Evolutionary conservation across 1,140 invertebrate species (phyloP), one percentile per base, ranked within the genome.

Genomic region (Macrocentrus cingulum): DNA sequence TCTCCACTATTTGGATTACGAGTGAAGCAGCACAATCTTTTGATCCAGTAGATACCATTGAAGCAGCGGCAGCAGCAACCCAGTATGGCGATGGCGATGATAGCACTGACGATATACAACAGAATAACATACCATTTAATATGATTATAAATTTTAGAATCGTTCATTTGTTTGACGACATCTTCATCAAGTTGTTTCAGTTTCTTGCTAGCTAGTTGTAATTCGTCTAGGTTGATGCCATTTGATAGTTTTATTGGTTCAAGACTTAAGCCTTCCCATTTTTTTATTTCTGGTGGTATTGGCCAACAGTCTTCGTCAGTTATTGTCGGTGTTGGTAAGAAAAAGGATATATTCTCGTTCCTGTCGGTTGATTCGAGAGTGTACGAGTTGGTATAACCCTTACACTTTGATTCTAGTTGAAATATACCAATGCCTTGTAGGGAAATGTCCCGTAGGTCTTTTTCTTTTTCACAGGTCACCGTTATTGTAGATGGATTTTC

Each of bases 401-500:
- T 53, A 16, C 57, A 59, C 2, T 59, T 15, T 11, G 4, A 4
- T 4, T 53, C 8, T 2, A 59, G 13, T 15, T 41, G 9, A 2
- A 59, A 18, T 8, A 59, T 15, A 20, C 57, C 57, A 1, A 50
- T 52, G 34, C 46, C 32, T 15, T 37, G 49, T 3, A 52, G 32
- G n/a, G 39, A 19, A 2, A 52, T 19, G 16, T 39, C 49, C 20
- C 39, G 9, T 19, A 52, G 37, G 29, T 59, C 22, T 2, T 52
- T 53, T 9, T 34, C 39, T 2, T 34, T 36, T 2, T 29, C 46
- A 20, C 57, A 59, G 13, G 53, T 13, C 18, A 41, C 19, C 1
- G 59, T 61, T 8, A 61, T 5, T 3, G 54, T 56, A 2, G 48
- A 51, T 20, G 59, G 53, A 16, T 56, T 19, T 50, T 61, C 53